Base-by-base conservation (phyloP, 2,113 vertebrate genomes). In the Menidia beryllina region DNA sequence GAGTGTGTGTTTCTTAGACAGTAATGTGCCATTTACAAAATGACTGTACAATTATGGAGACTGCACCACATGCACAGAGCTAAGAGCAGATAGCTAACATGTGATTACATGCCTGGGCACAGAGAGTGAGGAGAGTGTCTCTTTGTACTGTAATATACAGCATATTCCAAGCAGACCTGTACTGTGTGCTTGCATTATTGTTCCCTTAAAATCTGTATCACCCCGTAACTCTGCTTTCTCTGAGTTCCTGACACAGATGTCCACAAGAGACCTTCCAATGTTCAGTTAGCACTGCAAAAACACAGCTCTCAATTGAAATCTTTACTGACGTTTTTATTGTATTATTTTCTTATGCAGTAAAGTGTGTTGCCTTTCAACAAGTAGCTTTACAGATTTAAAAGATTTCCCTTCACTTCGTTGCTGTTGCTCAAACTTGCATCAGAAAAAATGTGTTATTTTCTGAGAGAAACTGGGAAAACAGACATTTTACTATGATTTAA, bases 41-140 rank as follows among this genome's bases (percentile, higher is more conserved):
- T 82, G 62, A 91, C 89, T 84, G 82, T 88, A 88, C 90, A 92
- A 93, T 93, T 94, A 93, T 78, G 74, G 79, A 82, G 81, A 81
- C 77, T 84, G 81, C 73, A 68, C 82, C 89, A 66, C 77, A 83
- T 85, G 72, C 81, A 67, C 82, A 88, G 60, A 79, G 69, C 80
- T 63, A 51, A 60, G 30, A 74, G 72, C 62, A 79, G 69, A 77
- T 70, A 73, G 79, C 58, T 80, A 90, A 87, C 86, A 38, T 91
- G 90, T 91, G 87, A 92, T 92, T 91, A 91, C 82, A 89, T 38
- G 79, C 72, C 86, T 63, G 64, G 51, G 58, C 65, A 60, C 72
- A 73, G 52, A 78, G 78, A 79, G 68, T 53, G 69, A 79, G 62
- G 67, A 30, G 57, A 50, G 51, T 39, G 59, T 66, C 59, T 78